Conservation (phyloP, 1,140 invertebrate genomes). For the Drosophila nebulosa region DNA sequence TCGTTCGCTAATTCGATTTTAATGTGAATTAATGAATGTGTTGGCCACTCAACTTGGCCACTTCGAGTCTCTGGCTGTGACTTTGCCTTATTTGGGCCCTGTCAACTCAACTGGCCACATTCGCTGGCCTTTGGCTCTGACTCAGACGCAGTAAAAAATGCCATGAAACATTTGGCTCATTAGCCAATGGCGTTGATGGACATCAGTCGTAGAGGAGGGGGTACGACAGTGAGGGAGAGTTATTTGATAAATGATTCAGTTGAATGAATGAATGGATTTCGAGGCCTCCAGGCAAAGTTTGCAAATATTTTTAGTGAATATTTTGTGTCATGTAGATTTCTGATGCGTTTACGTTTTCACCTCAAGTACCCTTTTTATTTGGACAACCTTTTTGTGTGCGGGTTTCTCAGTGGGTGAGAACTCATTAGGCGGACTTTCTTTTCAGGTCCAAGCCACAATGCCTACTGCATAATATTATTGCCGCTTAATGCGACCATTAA, state of each 20-base stretch:
- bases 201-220: too few relatives aligned
- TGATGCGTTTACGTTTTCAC: neutral
- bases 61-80: constrained; percentile 15
- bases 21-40: constrained; percentile 75
- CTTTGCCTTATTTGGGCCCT: constrained; percentile 25
- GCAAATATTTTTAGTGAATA: constrained; percentile 12
- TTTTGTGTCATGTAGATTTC: neutral
- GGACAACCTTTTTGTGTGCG: neutral
- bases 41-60: constrained; percentile 63
- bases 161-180: constrained; percentile 58
- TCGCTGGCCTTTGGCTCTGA: constrained; percentile 29
- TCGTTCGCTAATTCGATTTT: constrained; percentile 74
- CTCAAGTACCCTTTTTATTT: neutral
- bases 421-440: constrained; percentile 6
- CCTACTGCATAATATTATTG: neutral
- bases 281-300: constrained; percentile 34
- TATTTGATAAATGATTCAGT: constrained; percentile 73
- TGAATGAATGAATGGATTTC: constrained; percentile 55
- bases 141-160: constrained; percentile 47
- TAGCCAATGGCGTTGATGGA: constrained; percentile 56
- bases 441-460: neutral
- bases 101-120: constrained; percentile 52
- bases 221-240: constrained; percentile 29
- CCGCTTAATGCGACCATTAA: constrained; percentile 7
- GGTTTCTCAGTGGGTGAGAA: neutral